phyloP scores from a whole-genome alignment of 2,797 vertebrate genomes.

The Luscinia luscinia region DNA sequence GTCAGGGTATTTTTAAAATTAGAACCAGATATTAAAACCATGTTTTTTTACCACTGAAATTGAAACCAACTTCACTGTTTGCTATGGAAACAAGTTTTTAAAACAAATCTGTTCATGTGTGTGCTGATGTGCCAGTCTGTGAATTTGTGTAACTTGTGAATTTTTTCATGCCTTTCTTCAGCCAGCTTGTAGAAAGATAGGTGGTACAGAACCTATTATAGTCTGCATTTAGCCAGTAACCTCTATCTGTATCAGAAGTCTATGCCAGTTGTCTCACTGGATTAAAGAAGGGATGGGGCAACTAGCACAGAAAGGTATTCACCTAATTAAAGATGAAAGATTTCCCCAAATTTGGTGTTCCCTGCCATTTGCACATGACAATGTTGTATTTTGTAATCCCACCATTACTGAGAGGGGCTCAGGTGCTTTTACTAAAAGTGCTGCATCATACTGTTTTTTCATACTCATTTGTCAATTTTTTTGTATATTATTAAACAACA shows the following conservation, averaged over 20 bases:
- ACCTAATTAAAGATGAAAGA: not conserved
- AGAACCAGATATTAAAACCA: not conserved
- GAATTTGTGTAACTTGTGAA: not conserved
- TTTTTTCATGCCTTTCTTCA: slow-evolving; percentile 4
- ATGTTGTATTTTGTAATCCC: not conserved
- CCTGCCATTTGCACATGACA: not conserved
- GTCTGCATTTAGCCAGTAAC: not conserved
- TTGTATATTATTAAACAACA: not conserved
- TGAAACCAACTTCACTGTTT: not conserved
- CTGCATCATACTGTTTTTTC: not conserved
- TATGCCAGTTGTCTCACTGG: not conserved
- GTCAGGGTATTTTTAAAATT: not conserved
- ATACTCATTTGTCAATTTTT: not conserved
- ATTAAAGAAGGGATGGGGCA: not conserved
- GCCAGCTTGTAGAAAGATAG: not conserved
- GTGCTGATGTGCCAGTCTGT: not conserved
- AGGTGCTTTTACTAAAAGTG: not conserved
- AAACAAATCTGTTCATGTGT: not conserved
- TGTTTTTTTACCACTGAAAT: not conserved
- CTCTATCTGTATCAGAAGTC: not conserved
- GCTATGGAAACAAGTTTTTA: not conserved
- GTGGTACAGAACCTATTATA: not conserved
- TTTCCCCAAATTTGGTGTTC: not conserved
- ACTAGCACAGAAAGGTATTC: not conserved
- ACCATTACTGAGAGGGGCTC: accelerated